These are phyloP conservation scores for Beris morrisii DNA, from an alignment of 2,888 invertebrate species.

Conservation along the genomic window DNA sequence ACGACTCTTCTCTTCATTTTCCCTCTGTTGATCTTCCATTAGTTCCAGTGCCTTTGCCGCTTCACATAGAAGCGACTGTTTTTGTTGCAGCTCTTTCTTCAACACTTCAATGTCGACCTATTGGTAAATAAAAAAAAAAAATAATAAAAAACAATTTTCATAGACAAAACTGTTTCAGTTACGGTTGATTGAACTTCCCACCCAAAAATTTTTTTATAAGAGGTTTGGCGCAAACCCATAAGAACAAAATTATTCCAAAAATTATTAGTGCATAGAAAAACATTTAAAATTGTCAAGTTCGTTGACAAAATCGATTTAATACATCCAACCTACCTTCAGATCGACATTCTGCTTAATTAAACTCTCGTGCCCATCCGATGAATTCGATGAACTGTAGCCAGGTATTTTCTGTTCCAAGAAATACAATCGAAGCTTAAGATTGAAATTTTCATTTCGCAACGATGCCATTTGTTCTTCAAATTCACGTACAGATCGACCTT, in stretches of 20 bases:
- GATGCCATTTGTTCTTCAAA: constrained; percentile 83
- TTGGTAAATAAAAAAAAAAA: constrained; percentile 40
- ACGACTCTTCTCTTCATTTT: constrained; percentile 52
- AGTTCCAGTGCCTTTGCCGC: constrained; percentile 82
- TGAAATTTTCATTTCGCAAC: constrained; percentile 89
- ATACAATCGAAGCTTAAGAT: constrained; percentile 86
- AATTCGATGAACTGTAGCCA: constrained; percentile 57
- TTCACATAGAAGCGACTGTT: constrained; percentile 80
- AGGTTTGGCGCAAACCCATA: not conserved
- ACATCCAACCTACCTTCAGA: constrained; percentile 59
- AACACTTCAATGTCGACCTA: constrained; percentile 77
- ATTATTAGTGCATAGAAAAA: constrained; percentile 28
- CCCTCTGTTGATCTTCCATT: constrained; percentile 66
- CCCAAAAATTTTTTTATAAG: not conserved
- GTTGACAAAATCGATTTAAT: not conserved
- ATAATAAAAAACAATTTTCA: not conserved
- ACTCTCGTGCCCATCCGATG: constrained; percentile 45
- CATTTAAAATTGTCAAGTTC: not conserved
- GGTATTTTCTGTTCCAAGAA: constrained; percentile 76
- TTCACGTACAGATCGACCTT: constrained; percentile 82
- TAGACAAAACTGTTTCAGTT: not conserved
- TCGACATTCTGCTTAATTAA: constrained; percentile 67
- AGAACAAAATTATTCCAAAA: constrained; percentile 2
- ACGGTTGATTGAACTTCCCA: not conserved
- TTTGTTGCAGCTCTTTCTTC: constrained; percentile 75